Percentiles rank a stretch among this genome's conserved stretches.
Evolutionary conservation across 2,797 vertebrate species (phyloP).

Genomic region (Mus spretus): DNA sequence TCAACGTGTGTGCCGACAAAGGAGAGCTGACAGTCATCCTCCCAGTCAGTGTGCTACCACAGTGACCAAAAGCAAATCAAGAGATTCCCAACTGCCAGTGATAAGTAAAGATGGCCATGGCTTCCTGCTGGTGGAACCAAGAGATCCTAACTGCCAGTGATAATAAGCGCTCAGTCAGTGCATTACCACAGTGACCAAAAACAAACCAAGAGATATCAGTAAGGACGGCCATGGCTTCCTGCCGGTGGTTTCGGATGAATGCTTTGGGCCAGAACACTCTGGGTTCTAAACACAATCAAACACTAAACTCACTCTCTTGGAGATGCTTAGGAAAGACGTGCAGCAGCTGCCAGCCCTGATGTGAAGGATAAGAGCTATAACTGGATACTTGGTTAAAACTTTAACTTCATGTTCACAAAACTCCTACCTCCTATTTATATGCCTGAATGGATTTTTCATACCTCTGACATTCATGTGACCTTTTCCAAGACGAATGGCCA

Average conservation of each 20-base stretch:
- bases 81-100: too few relatives aligned
- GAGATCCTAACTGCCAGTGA: not conserved
- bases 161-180: too few relatives aligned
- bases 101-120: not conserved
- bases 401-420: conserved; percentile 23
- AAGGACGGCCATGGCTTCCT: not conserved
- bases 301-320: conserved; percentile 32
- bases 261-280: not conserved
- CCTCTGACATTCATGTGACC: not conserved
- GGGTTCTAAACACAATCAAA: conserved; percentile 30
- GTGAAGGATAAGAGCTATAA: not conserved
- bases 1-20: conserved; percentile 63
- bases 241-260: not conserved
- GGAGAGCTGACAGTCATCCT: conserved; percentile 42
- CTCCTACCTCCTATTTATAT: not conserved
- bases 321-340: conserved; percentile 4
- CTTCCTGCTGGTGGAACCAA: not conserved
- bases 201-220: too few relatives aligned
- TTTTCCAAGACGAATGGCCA: not conserved
- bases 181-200: not conserved
- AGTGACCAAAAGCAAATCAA: not conserved
- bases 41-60: not conserved
- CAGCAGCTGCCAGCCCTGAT: conserved; percentile 19
- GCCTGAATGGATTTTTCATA: not conserved
- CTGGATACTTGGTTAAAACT: not conserved